These are phyloP conservation scores for Gonocerus acuteangulatus DNA, from an alignment of 2,888 invertebrate species.

Conservation along the genomic window DNA sequence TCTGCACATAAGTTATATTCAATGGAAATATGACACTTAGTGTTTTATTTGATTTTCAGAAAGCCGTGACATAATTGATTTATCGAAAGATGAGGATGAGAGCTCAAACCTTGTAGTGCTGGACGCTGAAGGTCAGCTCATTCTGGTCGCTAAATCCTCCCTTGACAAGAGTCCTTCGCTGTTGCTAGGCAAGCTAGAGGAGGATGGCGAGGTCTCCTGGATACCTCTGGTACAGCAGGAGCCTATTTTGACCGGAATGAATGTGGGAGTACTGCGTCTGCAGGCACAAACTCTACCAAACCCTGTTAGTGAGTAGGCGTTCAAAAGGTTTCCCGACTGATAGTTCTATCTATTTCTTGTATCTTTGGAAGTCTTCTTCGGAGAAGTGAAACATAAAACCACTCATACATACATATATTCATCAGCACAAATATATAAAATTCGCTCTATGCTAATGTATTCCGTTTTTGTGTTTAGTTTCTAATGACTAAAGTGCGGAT, in stretches of 20 bases:
- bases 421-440: too few relatives aligned
- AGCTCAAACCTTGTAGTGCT: slow-evolving; percentile 37
- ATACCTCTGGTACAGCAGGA: slow-evolving; percentile 36
- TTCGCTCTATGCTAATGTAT: too few relatives aligned
- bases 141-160: slow-evolving; percentile 43
- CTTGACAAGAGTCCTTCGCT: slow-evolving; percentile 41
- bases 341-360: too few relatives aligned
- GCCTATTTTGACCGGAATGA: slow-evolving; percentile 6
- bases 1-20: background rate
- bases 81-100: slow-evolving; percentile 41
- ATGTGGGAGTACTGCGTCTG: slow-evolving; percentile 27
- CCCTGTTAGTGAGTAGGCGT: slow-evolving; percentile 8
- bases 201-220: slow-evolving; percentile 28
- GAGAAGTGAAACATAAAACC: too few relatives aligned
- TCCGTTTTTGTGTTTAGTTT: too few relatives aligned
- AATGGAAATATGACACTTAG: too few relatives aligned
- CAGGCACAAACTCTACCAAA: slow-evolving; percentile 18
- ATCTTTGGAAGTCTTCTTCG: too few relatives aligned
- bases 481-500: too few relatives aligned
- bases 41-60: slow-evolving; percentile 40
- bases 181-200: slow-evolving; percentile 40
- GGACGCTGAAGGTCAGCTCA: slow-evolving; percentile 43
- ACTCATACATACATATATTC: too few relatives aligned
- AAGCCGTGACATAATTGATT: slow-evolving; percentile 44
- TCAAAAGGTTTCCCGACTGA: too few relatives aligned